These are phyloP conservation scores for Lineus longissimus DNA, from an alignment of 1,140 invertebrate genomes.

Conservation along the genomic window DNA sequence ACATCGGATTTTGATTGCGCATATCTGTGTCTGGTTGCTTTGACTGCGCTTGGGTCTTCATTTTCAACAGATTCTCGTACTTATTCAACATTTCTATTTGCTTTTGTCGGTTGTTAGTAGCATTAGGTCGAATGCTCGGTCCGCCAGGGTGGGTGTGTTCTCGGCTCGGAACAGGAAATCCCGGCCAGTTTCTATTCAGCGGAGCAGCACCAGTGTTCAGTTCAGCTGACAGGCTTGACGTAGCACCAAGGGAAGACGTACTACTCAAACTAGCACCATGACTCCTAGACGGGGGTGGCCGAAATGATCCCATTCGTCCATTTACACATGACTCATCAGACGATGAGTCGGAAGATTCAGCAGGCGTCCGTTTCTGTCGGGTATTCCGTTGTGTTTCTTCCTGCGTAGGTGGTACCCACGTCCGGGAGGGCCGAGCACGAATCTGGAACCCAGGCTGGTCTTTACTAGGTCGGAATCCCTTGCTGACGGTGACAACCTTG, in stretches of 20 bases:
- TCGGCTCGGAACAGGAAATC: neutral
- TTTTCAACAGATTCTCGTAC: constrained; percentile 60
- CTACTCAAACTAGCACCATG: too few relatives aligned
- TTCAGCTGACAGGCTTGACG: neutral
- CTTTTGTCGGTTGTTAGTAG: constrained; percentile 58
- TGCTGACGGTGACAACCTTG: constrained; percentile 59
- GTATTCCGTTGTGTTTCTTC: too few relatives aligned
- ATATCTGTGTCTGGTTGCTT: constrained; percentile 21
- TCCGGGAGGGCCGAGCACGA: too few relatives aligned
- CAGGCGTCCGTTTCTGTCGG: too few relatives aligned
- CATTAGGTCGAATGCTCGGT: constrained; percentile 49
- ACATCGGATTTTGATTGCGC: constrained; percentile 62
- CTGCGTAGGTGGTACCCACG: too few relatives aligned
- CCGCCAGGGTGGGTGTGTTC: constrained; percentile 23
- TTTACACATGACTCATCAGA: too few relatives aligned
- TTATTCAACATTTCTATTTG: constrained; percentile 62
- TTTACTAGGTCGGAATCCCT: too few relatives aligned
- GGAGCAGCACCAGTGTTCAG: neutral
- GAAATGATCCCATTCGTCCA: too few relatives aligned
- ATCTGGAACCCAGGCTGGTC: too few relatives aligned
- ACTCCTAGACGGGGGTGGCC: too few relatives aligned
- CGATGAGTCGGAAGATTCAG: too few relatives aligned
- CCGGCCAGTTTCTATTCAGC: too few relatives aligned
- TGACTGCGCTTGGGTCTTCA: constrained; percentile 30
- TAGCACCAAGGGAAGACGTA: neutral